phyloP scores from a whole-genome alignment of 2,888 invertebrate genomes.

The Melanchra persicariae region DNA sequence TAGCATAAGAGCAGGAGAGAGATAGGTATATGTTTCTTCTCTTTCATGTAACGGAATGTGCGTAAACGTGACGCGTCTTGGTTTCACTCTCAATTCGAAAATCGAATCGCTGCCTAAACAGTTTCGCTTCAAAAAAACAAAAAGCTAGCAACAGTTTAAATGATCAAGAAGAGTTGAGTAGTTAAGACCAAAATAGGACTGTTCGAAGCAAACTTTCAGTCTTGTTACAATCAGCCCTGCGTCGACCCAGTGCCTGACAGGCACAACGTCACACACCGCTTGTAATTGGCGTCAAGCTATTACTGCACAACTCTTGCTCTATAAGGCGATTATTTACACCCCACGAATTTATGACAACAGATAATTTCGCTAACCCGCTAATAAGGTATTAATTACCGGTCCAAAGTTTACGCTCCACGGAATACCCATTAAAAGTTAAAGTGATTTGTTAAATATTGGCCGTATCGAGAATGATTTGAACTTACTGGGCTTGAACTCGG shows the following conservation, averaged over 20 bases:
- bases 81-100: too few relatives aligned
- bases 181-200: not conserved
- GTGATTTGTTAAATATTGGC: conserved; percentile 61
- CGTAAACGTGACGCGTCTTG: too few relatives aligned
- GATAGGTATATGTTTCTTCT: too few relatives aligned
- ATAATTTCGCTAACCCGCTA: conserved; percentile 61
- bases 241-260: conserved; percentile 52
- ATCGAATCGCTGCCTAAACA: too few relatives aligned
- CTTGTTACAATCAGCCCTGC: conserved; percentile 50
- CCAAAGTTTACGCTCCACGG: conserved; percentile 55
- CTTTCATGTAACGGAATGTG: too few relatives aligned
- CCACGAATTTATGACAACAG: conserved; percentile 68
- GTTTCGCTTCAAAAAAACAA: too few relatives aligned
- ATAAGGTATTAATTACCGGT: conserved; percentile 66
- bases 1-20: too few relatives aligned
- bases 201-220: not conserved
- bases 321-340: conserved; percentile 72
- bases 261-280: conserved; percentile 59
- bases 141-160: too few relatives aligned
- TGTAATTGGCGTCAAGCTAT: conserved; percentile 75
- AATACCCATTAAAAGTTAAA: conserved; percentile 59
- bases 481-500: conserved; percentile 38
- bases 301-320: conserved; percentile 66
- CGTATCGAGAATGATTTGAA: conserved; percentile 43
- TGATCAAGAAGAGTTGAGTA: too few relatives aligned